Evolutionary conservation across 2,113 vertebrate species (phyloP).

Genomic region (Lanius ludovicianus): DNA sequence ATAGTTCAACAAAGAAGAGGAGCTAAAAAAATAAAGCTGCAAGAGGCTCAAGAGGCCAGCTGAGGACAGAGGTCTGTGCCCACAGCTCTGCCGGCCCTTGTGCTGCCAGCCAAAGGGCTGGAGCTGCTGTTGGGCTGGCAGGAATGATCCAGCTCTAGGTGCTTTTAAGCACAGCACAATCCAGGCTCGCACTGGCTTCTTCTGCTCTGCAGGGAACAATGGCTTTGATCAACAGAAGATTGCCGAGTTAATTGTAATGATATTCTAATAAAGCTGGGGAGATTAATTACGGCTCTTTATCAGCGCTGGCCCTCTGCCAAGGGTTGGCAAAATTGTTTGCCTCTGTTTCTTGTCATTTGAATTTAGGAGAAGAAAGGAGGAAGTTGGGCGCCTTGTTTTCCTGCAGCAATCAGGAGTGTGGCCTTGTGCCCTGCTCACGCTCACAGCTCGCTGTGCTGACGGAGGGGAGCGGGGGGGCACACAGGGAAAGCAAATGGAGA

Average conservation of each 20-base stretch:
- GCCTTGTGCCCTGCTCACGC: not conserved
- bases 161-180: not conserved
- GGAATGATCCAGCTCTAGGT: not conserved
- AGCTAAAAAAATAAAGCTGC: not conserved
- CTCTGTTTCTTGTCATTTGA: slow-evolving; percentile 68
- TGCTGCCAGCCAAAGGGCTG: not conserved
- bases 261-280: slow-evolving; percentile 71
- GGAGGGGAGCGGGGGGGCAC: not conserved
- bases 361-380: slow-evolving; percentile 62
- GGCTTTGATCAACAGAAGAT: slow-evolving; percentile 69
- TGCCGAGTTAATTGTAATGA: slow-evolving; percentile 68
- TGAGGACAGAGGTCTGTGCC: not conserved
- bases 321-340: slow-evolving; percentile 62
- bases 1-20: not conserved
- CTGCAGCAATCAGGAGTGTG: not conserved
- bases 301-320: slow-evolving; percentile 57
- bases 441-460: not conserved
- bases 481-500: slow-evolving; percentile 4
- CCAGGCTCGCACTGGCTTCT: not conserved
- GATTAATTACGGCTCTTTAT: slow-evolving; percentile 69
- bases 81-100: not conserved
- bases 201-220: slow-evolving; percentile 55
- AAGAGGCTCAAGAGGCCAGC: not conserved
- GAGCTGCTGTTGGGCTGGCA: not conserved
- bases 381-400: slow-evolving; percentile 35